Evolutionary conservation across 2,113 vertebrate genomes (phyloP), one percentile per base, ranked within the genome.

Genomic region (Archocentrus centrarchus): DNA sequence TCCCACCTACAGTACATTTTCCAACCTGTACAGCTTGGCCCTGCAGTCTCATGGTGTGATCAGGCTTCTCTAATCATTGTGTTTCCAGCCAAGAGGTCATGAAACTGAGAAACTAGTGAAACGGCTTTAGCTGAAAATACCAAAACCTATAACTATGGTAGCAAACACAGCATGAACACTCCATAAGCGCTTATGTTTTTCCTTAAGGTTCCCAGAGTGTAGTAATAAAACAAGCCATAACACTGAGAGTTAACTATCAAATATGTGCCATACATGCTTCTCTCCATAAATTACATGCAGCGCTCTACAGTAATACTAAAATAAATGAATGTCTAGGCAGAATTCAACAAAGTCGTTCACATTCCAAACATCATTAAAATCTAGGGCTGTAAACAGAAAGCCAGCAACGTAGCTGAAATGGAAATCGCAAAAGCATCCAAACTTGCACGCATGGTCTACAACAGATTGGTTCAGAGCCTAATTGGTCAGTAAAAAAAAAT

Each of bases 401-500:
- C 59, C 84, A 55, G 47, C 62, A 83, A 88, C 81, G 64, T 66
- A 84, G 88, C 78, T 85, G 58, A 87, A 63, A 82, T 59, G 2
- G 22, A 63, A 91, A 89, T 88, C 85, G 80, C 89, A 30, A 22
- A 83, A 80, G 88, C 68, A 59, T 18, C 70, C 35, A 75, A 85
- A 91, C 22, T 84, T 84, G 78, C 82, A 75, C 73, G 58, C 75
- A 73, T 53, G 68, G 59, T 73, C 80, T 80, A 77, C 86, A 73
- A 83, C 59, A 44, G 61, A 82, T 75, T 13, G 35, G 64, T 85
- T 81, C 60, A 50, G 80, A 80, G 73, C 44, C 60, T 86, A 83
- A 90, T 81, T 89, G 85, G 85, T 84, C 64, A 86, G 77, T 57
- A 47, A 55, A 79, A 55, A 83, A 77, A 91, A 91, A 88, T 59